phyloP scores from a whole-genome alignment of 2,888 invertebrate genomes.

The Xestia xanthographa region DNA sequence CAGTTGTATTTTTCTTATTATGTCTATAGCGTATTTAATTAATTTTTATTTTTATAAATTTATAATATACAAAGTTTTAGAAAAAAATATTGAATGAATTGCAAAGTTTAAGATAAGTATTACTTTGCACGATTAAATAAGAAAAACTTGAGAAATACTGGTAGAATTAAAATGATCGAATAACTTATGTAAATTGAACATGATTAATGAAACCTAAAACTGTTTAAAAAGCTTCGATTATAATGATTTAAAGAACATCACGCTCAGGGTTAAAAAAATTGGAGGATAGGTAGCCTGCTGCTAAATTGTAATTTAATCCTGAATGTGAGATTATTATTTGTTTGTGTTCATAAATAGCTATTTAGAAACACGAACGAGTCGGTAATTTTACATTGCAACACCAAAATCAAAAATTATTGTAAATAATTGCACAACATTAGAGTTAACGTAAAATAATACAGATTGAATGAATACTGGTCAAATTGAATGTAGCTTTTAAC shows the following conservation, averaged over 20 bases:
- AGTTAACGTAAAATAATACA: too few relatives aligned
- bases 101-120: not conserved
- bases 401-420: not conserved
- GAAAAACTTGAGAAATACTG: not conserved
- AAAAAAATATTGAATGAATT: not conserved
- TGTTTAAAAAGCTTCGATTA: not conserved
- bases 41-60: not conserved
- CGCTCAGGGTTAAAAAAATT: slow-evolving; percentile 21
- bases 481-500: too few relatives aligned
- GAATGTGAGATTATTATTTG: not conserved
- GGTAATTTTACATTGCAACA: not conserved
- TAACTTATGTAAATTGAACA: slow-evolving; percentile 14
- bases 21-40: not conserved
- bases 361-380: not conserved
- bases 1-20: not conserved
- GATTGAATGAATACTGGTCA: too few relatives aligned
- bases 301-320: slow-evolving; percentile 2
- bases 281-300: not conserved
- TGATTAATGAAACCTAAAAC: slow-evolving; percentile 18
- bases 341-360: not conserved
- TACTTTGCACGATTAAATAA: not conserved
- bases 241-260: slow-evolving; percentile 8
- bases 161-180: slow-evolving; percentile 7
- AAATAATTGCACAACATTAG: not conserved
- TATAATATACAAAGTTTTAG: not conserved